Percentiles rank a stretch among this genome's conserved stretches.
phyloP scores from a whole-genome alignment of 1,140 invertebrate genomes.

The Branchinecta lindahli region DNA sequence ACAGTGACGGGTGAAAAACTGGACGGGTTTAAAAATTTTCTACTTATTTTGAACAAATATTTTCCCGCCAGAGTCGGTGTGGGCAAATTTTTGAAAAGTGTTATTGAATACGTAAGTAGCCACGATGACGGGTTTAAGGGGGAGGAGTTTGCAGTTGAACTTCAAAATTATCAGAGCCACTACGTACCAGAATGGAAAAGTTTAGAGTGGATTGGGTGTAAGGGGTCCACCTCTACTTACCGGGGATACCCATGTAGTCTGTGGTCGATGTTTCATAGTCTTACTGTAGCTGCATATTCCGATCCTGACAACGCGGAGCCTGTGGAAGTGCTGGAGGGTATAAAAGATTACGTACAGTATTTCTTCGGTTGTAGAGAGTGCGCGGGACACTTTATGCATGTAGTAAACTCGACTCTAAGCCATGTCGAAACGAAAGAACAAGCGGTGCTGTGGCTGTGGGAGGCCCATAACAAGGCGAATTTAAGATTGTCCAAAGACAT shows the following conservation, averaged over 20 bases:
- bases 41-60: slow-evolving; percentile 48
- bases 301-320: slow-evolving; percentile 31
- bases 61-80: slow-evolving; percentile 54
- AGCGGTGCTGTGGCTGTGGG: slow-evolving; percentile 83
- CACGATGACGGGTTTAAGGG: slow-evolving; percentile 38
- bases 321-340: slow-evolving; percentile 52
- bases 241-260: slow-evolving; percentile 90
- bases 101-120: slow-evolving; percentile 34
- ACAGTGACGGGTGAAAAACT: slow-evolving; percentile 49
- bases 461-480: slow-evolving; percentile 86
- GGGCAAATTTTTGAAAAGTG: neutral
- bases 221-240: slow-evolving; percentile 48
- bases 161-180: slow-evolving; percentile 31
- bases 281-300: slow-evolving; percentile 57
- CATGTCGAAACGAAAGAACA: slow-evolving; percentile 36
- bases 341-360: slow-evolving; percentile 73
- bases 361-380: slow-evolving; percentile 93
- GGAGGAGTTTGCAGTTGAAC: slow-evolving; percentile 37
- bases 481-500: slow-evolving; percentile 60
- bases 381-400: slow-evolving; percentile 64
- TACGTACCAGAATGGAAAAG: slow-evolving; percentile 26
- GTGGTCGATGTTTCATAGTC: slow-evolving; percentile 86
- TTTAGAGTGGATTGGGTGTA: slow-evolving; percentile 62
- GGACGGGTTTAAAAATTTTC: slow-evolving; percentile 50
- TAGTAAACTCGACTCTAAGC: slow-evolving; percentile 36